Percentiles rank a stretch among this genome's conserved stretches.
These are phyloP conservation scores for Trisateles emortualis DNA, from an alignment of 2,888 invertebrate species.

Conservation along the genomic window DNA sequence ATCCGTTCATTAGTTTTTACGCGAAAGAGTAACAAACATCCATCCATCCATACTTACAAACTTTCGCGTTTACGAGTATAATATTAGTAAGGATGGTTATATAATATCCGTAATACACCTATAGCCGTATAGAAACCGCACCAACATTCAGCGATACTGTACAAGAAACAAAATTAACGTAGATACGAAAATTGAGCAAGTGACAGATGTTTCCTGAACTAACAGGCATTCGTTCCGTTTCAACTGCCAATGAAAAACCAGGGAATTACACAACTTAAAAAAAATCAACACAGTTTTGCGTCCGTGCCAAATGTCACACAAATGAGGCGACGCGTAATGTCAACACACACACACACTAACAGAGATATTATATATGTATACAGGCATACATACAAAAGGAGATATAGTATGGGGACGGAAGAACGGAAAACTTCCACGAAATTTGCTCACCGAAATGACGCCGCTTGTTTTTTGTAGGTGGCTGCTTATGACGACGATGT, in stretches of 20 bases:
- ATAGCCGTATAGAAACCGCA: too few relatives aligned
- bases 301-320: conserved; percentile 53
- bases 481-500: conserved; percentile 73
- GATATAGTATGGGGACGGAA: conserved; percentile 67
- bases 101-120: too few relatives aligned
- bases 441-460: conserved; percentile 86
- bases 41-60: too few relatives aligned
- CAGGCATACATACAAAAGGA: conserved; percentile 59
- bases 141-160: too few relatives aligned
- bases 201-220: neutral
- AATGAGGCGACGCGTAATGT: conserved; percentile 45
- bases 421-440: conserved; percentile 84
- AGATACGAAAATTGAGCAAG: neutral
- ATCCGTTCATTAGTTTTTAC: too few relatives aligned
- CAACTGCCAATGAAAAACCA: conserved; percentile 16
- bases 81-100: too few relatives aligned
- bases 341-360: conserved; percentile 57
- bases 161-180: neutral
- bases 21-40: too few relatives aligned
- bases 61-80: too few relatives aligned
- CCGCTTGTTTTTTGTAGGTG: conserved; percentile 85
- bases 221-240: neutral
- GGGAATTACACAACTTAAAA: conserved; percentile 22
- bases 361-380: conserved; percentile 55
- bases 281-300: conserved; percentile 30